Percentiles rank a stretch among this genome's conserved stretches.
phyloP scores from a whole-genome alignment of 2,797 vertebrate genomes.

The Enoplosus armatus region DNA sequence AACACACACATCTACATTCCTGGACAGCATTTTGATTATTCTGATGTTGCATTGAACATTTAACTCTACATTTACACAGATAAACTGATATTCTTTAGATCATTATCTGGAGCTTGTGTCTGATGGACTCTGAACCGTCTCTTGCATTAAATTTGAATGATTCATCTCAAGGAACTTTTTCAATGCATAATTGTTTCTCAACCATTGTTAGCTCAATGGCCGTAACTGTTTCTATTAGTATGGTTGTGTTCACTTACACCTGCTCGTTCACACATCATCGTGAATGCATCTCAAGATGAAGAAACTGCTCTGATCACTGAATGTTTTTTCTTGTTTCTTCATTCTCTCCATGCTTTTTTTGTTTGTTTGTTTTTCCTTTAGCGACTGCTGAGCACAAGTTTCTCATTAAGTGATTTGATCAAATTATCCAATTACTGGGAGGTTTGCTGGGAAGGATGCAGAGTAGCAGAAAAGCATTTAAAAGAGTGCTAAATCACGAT shows the following conservation, averaged over 20 bases:
- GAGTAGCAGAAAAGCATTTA: neutral
- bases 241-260: neutral
- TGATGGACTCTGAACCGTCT: neutral
- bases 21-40: neutral
- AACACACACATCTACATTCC: neutral
- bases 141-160: neutral
- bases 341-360: neutral
- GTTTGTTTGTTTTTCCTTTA: neutral
- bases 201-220: neutral
- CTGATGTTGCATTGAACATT: neutral
- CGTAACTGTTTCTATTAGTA: neutral
- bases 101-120: neutral
- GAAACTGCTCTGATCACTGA: neutral
- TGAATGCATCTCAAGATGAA: neutral
- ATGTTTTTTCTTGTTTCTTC: neutral
- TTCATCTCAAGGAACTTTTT: neutral
- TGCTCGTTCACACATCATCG: neutral
- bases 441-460: neutral
- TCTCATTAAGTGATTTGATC: neutral
- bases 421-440: neutral
- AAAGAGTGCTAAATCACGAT: neutral
- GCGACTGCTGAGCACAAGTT: neutral
- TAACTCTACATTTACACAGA: neutral
- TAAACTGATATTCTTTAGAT: neutral
- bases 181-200: no score